Conservation (phyloP, 2,797 vertebrate genomes). For the Poecilia velifera region DNA sequence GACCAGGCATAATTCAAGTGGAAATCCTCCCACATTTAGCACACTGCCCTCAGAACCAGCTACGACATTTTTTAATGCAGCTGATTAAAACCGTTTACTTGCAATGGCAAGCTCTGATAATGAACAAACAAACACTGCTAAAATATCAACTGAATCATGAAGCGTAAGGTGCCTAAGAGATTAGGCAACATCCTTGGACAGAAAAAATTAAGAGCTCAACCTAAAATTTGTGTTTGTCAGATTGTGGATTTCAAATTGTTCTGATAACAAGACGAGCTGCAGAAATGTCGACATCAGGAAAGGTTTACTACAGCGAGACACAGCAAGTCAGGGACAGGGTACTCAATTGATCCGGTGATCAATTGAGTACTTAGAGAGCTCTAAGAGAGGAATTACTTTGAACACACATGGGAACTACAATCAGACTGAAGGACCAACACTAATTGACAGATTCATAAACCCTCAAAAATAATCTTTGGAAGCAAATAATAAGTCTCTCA, state of each 20-base stretch:
- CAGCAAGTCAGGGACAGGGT: background rate
- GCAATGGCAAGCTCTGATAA: background rate
- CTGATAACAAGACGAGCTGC: background rate
- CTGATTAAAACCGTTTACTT: conserved; percentile 1
- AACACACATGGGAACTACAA: background rate
- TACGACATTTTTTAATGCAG: conserved; percentile 13
- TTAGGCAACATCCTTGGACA: background rate
- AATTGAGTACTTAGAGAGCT: background rate
- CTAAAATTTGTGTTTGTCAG: background rate
- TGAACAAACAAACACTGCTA: background rate
- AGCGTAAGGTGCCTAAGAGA: background rate
- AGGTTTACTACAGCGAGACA: background rate
- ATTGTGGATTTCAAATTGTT: background rate
- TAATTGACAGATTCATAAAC: background rate
- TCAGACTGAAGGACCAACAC: background rate
- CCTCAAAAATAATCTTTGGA: background rate
- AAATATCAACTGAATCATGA: background rate
- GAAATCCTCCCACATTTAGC: conserved; percentile 50
- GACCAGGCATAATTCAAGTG: conserved; percentile 33
- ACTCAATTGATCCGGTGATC: background rate
- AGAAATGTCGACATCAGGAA: background rate
- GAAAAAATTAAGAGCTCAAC: background rate
- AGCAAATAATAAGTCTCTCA: background rate
- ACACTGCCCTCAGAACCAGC: conserved; percentile 25
- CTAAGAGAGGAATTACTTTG: background rate